Base-by-base conservation (phyloP, 2,888 invertebrate genomes). In the Pediacus dermestoides region DNA sequence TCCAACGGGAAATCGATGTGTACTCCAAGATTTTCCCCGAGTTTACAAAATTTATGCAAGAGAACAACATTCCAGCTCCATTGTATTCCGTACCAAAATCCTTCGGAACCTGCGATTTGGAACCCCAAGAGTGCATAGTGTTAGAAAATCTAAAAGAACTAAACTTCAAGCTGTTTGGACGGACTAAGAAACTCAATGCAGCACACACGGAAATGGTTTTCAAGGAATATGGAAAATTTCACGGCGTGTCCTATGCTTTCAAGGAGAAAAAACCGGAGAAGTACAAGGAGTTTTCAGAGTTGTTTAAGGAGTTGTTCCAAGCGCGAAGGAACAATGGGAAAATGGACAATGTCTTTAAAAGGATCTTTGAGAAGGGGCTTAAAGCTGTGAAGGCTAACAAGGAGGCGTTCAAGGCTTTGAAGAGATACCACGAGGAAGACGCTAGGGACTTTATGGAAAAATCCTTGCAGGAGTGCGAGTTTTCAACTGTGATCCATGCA, bases 191-290 rank as follows among this genome's bases (percentile, higher is more conserved):
- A 4, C 34, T 58, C 2, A 48, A 54, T 33, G 46, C 37, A 3
- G 37, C 56, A 16, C 54, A 56, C 16, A 27, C 47, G 1, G 37
- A 40, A n/a, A 12, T 50, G 1, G 43, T 56, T 22, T 30, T 57
- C 8, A 40, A 45, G 22, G 46, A 48, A 16, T 51, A 57, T 13
- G 60, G 47, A 3, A 41, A 42, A 30, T 50, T 53, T 13, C 60
- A 60, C 35, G 53, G 48, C 8, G 22, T 49, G 11, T 52, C 53
- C 1, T 50, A 49, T 18, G 55, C 48, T 1, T 34, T 49, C 18
- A 50, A 42, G 34, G 36, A 48, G 15, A 28, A 43, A 15, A 25
- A 47, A 14, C 37, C 39, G 1, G 37, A 38, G 22, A 35, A 36
- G 4, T 55, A 44, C 40, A 11, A 40, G 2, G 21, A 42, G 21